phyloP scores from a whole-genome alignment of 1,140 invertebrate genomes.

The Sycophila sp. region DNA sequence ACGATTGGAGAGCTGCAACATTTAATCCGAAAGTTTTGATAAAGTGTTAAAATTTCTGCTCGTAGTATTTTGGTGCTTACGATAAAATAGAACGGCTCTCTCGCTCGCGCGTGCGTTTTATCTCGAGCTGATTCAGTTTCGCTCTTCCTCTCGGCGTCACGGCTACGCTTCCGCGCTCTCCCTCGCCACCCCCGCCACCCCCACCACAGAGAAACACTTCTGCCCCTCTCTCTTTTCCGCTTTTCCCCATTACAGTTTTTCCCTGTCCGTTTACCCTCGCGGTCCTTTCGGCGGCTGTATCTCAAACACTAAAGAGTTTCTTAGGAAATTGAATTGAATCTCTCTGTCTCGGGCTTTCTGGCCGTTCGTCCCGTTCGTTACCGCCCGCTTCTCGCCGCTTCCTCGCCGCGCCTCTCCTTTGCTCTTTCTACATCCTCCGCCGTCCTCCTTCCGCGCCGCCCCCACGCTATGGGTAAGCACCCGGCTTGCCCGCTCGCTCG shows the following conservation, averaged over 20 bases:
- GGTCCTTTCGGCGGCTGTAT: constrained; percentile 55
- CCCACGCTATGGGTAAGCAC: no score
- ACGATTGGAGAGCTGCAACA: no score
- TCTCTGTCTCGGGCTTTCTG: neutral
- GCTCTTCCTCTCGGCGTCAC: neutral
- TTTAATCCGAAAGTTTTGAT: no score
- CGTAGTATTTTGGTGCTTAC: no score
- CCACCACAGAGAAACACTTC: no score
- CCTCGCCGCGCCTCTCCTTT: neutral
- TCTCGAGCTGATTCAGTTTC: constrained; percentile 31
- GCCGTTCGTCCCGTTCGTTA: constrained; percentile 20
- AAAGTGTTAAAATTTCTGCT: no score
- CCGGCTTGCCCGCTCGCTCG: constrained; percentile 10
- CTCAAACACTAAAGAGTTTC: constrained; percentile 59
- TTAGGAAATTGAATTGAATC: constrained; percentile 61
- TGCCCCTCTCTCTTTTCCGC: constrained; percentile 28
- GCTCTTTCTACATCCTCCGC: neutral
- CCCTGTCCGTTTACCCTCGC: constrained; percentile 41
- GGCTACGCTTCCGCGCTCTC: no score
- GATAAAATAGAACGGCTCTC: no score
- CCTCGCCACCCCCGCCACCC: no score
- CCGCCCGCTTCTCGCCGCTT: no score
- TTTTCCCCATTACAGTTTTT: constrained; percentile 32
- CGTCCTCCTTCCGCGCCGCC: neutral
- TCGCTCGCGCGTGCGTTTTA: neutral